Percentiles rank a stretch among this genome's conserved stretches.
Evolutionary conservation across 1,140 invertebrate genomes (phyloP).

Genomic region (Calliopsis andreniformis): DNA sequence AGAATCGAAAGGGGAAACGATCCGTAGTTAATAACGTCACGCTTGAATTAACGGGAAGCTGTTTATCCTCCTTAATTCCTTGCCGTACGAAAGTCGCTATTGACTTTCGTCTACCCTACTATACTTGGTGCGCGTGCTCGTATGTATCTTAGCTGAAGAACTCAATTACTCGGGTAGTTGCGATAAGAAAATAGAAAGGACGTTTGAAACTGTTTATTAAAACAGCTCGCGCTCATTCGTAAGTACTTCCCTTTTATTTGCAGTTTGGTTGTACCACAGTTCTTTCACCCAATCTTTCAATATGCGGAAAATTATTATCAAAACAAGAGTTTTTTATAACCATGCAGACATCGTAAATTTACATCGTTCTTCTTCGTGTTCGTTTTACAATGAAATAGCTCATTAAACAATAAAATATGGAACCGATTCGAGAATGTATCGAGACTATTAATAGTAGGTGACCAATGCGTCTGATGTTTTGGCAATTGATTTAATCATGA

Average conservation of each 20-base stretch:
- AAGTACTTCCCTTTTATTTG: too few relatives aligned
- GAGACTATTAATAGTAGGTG: neutral
- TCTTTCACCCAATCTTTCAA: too few relatives aligned
- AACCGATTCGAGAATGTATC: neutral
- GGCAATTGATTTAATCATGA: slow-evolving; percentile 19
- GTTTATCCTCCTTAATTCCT: slow-evolving; percentile 43
- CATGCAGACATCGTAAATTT: too few relatives aligned
- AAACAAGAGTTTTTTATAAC: too few relatives aligned
- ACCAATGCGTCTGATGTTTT: slow-evolving; percentile 11
- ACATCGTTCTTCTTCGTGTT: too few relatives aligned
- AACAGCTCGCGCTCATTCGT: neutral
- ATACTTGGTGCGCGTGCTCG: neutral
- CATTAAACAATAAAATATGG: neutral
- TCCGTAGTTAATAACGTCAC: slow-evolving; percentile 19
- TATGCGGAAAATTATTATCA: neutral
- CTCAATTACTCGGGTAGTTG: too few relatives aligned
- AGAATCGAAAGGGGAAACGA: slow-evolving; percentile 53
- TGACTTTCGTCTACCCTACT: slow-evolving; percentile 3
- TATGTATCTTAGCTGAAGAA: too few relatives aligned
- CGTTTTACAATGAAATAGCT: neutral
- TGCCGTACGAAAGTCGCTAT: slow-evolving; percentile 27
- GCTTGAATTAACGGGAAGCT: slow-evolving; percentile 37
- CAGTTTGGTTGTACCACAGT: too few relatives aligned
- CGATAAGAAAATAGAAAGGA: neutral
- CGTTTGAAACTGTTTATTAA: neutral